Conservation (phyloP, 1,140 invertebrate species). For the Catajapyx aquilonaris region DNA sequence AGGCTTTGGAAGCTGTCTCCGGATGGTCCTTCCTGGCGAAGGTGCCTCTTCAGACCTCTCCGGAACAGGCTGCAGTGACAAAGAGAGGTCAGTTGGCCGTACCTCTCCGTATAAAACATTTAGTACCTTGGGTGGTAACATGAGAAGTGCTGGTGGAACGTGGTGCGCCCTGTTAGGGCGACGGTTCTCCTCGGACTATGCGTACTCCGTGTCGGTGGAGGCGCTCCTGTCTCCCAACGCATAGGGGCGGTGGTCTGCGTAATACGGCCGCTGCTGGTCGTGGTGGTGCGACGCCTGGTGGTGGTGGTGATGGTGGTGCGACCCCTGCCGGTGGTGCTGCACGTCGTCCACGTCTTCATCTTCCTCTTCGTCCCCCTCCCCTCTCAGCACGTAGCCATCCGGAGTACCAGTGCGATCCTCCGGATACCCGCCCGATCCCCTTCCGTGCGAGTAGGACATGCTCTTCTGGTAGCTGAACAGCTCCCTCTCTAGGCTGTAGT, state of each 20-base stretch:
- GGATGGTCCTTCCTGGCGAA: no score
- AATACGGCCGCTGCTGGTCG: background rate
- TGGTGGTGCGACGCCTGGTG: background rate
- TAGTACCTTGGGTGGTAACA: no score
- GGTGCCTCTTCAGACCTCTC: no score
- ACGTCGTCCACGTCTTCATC: slow-evolving; percentile 17
- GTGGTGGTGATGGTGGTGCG: slow-evolving; percentile 12
- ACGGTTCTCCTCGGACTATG: no score
- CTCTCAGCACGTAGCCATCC: background rate
- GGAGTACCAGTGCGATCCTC: slow-evolving; percentile 19
- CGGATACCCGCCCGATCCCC: slow-evolving; percentile 20
- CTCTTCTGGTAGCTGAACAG: slow-evolving; percentile 71
- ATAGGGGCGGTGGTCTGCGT: slow-evolving; percentile 5
- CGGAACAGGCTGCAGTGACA: no score
- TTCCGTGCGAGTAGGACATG: slow-evolving; percentile 48
- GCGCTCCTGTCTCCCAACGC: slow-evolving; percentile 33
- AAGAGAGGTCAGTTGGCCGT: no score
- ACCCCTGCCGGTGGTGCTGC: slow-evolving; percentile 16
- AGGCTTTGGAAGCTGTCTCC: no score
- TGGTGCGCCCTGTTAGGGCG: no score
- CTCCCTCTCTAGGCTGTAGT: slow-evolving; percentile 64
- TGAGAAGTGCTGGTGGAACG: no score
- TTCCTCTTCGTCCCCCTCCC: slow-evolving; percentile 2
- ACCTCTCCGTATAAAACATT: no score
- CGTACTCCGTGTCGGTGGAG: slow-evolving; percentile 50